Evolutionary conservation across 2,888 invertebrate species (phyloP).

Genomic region (Spisula solida): DNA sequence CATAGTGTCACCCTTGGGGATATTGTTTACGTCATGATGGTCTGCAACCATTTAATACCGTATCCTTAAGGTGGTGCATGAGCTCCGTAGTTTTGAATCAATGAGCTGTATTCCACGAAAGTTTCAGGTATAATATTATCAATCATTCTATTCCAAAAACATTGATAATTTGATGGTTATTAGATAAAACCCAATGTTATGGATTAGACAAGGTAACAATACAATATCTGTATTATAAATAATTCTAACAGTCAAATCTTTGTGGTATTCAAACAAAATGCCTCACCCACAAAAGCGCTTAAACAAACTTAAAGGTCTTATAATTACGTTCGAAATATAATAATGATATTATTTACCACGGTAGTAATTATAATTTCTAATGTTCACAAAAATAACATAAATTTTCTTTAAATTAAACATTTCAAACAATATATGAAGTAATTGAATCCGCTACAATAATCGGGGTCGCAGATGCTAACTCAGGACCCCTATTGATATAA

Average conservation of each 20-base stretch:
- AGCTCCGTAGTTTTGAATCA: too few relatives aligned
- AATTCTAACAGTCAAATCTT: neutral
- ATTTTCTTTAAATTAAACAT: neutral
- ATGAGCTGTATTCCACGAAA: too few relatives aligned
- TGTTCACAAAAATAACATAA: constrained; percentile 20
- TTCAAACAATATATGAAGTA: constrained; percentile 3
- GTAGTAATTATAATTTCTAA: constrained; percentile 16
- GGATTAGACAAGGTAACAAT: neutral
- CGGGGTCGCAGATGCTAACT: neutral
- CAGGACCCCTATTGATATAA: constrained; percentile 23
- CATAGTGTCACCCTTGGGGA: too few relatives aligned
- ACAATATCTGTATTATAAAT: neutral
- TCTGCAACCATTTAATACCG: too few relatives aligned
- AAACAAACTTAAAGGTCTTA: neutral
- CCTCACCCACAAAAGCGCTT: neutral
- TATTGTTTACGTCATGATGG: too few relatives aligned
- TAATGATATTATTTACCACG: neutral
- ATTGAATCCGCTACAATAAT: neutral
- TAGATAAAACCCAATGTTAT: too few relatives aligned
- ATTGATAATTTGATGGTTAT: too few relatives aligned
- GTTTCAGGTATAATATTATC: too few relatives aligned
- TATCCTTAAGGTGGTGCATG: too few relatives aligned
- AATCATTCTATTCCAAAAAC: too few relatives aligned
- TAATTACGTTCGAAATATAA: neutral
- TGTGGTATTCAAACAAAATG: constrained; percentile 1